Conservation (phyloP, 2,113 vertebrate species). For the Apteryx mantelli region DNA sequence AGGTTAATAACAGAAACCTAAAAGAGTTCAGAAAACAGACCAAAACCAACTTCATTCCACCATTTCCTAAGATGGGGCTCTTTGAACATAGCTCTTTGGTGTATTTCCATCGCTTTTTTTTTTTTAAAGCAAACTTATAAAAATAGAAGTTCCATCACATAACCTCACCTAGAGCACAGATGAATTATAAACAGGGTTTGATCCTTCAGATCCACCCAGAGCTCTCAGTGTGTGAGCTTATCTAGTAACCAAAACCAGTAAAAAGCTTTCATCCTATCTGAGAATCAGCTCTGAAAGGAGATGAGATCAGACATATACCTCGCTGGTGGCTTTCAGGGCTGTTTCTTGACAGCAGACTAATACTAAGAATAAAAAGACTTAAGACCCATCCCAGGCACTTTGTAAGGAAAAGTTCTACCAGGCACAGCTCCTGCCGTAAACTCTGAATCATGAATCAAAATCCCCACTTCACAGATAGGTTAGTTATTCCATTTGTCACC, state of each 20-base stretch:
- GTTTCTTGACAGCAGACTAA: slow-evolving; percentile 47
- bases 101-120: slow-evolving; percentile 8
- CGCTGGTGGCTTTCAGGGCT: slow-evolving; percentile 45
- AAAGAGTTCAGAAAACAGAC: slow-evolving; percentile 33
- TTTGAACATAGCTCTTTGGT: slow-evolving; percentile 54
- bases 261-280: slow-evolving; percentile 64
- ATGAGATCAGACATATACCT: slow-evolving; percentile 56
- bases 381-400: slow-evolving; percentile 6
- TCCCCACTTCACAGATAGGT: neutral
- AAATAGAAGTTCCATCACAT: slow-evolving; percentile 66
- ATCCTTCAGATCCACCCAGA: slow-evolving; percentile 63
- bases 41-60: slow-evolving; percentile 28
- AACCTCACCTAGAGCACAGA: slow-evolving; percentile 64
- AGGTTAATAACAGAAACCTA: slow-evolving; percentile 36
- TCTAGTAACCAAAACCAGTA: slow-evolving; percentile 63
- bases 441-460: neutral
- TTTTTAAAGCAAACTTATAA: slow-evolving; percentile 48
- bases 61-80: slow-evolving; percentile 33
- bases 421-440: neutral
- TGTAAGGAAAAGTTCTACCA: slow-evolving; percentile 22
- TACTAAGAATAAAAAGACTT: slow-evolving; percentile 51
- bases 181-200: slow-evolving; percentile 69
- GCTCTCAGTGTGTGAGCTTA: slow-evolving; percentile 68
- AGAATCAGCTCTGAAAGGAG: slow-evolving; percentile 62
- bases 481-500: accelerated